phyloP scores from a whole-genome alignment of 2,113 vertebrate species.

The Callipepla californica region DNA sequence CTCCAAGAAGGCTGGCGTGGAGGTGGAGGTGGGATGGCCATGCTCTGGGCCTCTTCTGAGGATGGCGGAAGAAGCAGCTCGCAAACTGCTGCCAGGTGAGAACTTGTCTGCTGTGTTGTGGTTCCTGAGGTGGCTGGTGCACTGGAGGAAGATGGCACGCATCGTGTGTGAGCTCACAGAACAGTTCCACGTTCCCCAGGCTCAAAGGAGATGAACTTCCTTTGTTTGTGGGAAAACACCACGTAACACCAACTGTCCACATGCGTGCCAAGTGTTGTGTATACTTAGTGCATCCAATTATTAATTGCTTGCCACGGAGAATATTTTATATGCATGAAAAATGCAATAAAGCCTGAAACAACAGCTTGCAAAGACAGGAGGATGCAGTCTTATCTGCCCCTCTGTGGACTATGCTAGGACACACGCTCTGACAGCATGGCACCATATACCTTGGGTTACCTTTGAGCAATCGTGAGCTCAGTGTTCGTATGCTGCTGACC shows the following conservation, averaged over 20 bases:
- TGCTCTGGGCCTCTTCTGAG: conserved; percentile 95
- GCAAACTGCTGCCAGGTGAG: conserved; percentile 93
- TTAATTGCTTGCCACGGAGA: neutral
- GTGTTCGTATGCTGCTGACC: neutral
- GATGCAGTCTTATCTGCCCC: neutral
- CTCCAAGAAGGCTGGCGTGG: conserved; percentile 86
- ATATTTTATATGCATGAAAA: neutral
- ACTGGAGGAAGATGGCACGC: neutral
- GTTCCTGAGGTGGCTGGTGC: neutral
- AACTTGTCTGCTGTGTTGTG: neutral
- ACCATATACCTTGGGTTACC: neutral
- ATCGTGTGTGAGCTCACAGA: neutral
- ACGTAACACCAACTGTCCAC: neutral
- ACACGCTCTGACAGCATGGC: accelerated
- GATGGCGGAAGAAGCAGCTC: conserved; percentile 94
- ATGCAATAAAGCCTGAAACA: neutral
- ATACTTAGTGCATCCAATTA: neutral
- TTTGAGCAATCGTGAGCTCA: neutral
- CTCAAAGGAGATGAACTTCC: neutral
- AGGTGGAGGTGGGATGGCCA: conserved; percentile 92
- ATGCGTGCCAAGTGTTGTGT: neutral
- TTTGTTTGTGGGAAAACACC: too few relatives aligned
- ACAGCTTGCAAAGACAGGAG: neutral
- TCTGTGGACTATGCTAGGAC: neutral
- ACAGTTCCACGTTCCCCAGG: neutral